phyloP scores from a whole-genome alignment of 2,797 vertebrate species.

The Rhinella marina region DNA sequence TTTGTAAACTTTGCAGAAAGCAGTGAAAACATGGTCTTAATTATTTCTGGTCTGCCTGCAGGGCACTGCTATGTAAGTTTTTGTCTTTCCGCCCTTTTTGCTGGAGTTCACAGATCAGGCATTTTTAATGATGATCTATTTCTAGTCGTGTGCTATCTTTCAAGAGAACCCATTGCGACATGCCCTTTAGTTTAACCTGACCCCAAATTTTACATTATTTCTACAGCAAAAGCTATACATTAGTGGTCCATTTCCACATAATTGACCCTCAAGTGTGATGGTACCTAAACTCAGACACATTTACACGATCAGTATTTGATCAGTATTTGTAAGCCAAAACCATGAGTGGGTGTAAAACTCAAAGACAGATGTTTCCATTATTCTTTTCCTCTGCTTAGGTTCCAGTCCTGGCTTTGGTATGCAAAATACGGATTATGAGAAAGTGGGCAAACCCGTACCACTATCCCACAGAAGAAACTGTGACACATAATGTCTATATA shows the following conservation, averaged over 20 bases:
- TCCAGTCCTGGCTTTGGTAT: too few species aligned
- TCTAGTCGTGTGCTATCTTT: constrained; percentile 23
- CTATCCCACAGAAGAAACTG: neutral
- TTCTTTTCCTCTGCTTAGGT: too few species aligned
- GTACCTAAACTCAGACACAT: neutral
- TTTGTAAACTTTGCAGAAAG: constrained; percentile 1
- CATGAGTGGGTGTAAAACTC: too few species aligned
- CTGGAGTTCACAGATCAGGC: constrained; percentile 37
- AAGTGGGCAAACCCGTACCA: neutral
- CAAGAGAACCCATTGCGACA: constrained; percentile 17
- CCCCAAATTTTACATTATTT: neutral
- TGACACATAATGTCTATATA: too few species aligned
- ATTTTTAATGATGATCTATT: constrained; percentile 59
- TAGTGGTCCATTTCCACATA: neutral
- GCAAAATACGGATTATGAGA: too few species aligned
- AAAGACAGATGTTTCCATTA: too few species aligned
- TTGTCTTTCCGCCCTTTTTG: constrained; percentile 49
- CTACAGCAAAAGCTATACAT: constrained; percentile 21
- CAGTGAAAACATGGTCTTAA: constrained; percentile 32
- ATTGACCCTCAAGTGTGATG: neutral
- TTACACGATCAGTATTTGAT: too few species aligned
- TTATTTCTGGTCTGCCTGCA: constrained; percentile 30
- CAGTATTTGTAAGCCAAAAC: too few species aligned
- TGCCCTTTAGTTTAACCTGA: constrained; percentile 45
- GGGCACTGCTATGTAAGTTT: constrained; percentile 44